Conservation (phyloP, 2,888 invertebrate species). For the Andrena bicolor region DNA sequence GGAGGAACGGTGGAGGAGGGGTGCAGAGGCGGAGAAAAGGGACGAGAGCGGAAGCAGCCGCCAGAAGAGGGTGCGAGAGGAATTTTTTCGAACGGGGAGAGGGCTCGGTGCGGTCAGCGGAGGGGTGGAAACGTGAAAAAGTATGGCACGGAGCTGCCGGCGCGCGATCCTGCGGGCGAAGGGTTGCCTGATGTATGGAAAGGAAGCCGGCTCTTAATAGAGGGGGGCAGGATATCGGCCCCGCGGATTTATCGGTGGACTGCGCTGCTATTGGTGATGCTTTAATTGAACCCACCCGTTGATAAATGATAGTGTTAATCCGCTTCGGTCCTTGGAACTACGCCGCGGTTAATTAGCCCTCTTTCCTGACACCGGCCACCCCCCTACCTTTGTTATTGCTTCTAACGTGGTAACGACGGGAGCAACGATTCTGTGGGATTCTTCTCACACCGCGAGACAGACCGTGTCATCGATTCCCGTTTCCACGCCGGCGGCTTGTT, state of each 20-base stretch:
- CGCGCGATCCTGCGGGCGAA: constrained; percentile 71
- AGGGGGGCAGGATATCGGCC: constrained; percentile 49
- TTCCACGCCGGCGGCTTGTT: not conserved
- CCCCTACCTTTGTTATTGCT: not conserved
- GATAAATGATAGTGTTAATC: constrained; percentile 59
- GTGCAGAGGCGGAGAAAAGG: constrained; percentile 60
- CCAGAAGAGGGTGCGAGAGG: constrained; percentile 39
- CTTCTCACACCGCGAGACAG: not conserved
- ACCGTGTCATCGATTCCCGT: not conserved
- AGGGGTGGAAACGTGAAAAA: constrained; percentile 69
- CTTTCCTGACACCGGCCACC: not conserved
- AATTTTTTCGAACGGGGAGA: constrained; percentile 47
- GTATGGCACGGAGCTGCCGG: constrained; percentile 69
- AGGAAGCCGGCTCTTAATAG: constrained; percentile 74
- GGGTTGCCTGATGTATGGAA: constrained; percentile 76
- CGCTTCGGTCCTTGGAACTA: constrained; percentile 44
- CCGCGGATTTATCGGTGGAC: constrained; percentile 65
- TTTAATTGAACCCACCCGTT: constrained; percentile 61
- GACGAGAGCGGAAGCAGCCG: constrained; percentile 43
- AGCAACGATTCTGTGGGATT: not conserved
- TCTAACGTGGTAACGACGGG: not conserved
- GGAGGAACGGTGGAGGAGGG: constrained; percentile 28
- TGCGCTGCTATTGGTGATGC: constrained; percentile 61
- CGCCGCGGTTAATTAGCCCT: constrained; percentile 37
- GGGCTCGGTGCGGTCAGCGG: constrained; percentile 61